Conservation (phyloP, 2,113 vertebrate species). For the Mobula birostris region DNA sequence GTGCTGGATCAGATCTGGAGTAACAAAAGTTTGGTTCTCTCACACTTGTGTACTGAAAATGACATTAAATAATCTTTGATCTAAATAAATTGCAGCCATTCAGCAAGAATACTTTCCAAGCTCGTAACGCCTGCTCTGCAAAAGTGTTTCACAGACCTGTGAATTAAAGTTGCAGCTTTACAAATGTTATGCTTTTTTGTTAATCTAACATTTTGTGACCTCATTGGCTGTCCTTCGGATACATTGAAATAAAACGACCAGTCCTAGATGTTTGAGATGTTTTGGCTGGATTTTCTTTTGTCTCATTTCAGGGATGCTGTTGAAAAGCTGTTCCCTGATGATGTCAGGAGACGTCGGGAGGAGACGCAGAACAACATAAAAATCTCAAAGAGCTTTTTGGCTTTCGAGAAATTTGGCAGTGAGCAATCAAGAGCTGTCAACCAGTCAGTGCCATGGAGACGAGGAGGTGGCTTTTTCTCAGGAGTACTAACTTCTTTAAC, state of each 20-base stretch:
- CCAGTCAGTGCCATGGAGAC: conserved; percentile 54
- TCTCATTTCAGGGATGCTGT: conserved; percentile 67
- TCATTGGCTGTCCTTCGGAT: background rate
- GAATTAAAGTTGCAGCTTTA: background rate
- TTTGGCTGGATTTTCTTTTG: background rate
- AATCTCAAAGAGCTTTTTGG: conserved; percentile 62
- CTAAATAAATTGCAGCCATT: too few relatives aligned
- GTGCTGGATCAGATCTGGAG: too few relatives aligned
- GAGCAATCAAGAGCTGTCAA: conserved; percentile 53
- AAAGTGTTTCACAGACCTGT: background rate
- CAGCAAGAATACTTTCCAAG: too few relatives aligned
- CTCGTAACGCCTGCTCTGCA: too few relatives aligned
- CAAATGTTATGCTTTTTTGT: background rate
- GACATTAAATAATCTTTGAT: too few relatives aligned
- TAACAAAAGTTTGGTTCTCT: too few relatives aligned
- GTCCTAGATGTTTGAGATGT: background rate
- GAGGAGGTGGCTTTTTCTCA: conserved; percentile 77
- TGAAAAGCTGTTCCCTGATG: conserved; percentile 77
- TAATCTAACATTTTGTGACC: background rate
- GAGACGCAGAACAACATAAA: conserved; percentile 69
- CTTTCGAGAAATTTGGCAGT: conserved; percentile 78
- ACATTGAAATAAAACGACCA: background rate
- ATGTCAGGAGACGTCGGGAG: conserved; percentile 61
- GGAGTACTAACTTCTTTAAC: conserved; percentile 80
- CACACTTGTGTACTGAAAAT: too few relatives aligned